Evolutionary conservation across 2,888 invertebrate species (phyloP), one percentile per base, ranked within the genome.

Genomic region (Deroplatys truncata): DNA sequence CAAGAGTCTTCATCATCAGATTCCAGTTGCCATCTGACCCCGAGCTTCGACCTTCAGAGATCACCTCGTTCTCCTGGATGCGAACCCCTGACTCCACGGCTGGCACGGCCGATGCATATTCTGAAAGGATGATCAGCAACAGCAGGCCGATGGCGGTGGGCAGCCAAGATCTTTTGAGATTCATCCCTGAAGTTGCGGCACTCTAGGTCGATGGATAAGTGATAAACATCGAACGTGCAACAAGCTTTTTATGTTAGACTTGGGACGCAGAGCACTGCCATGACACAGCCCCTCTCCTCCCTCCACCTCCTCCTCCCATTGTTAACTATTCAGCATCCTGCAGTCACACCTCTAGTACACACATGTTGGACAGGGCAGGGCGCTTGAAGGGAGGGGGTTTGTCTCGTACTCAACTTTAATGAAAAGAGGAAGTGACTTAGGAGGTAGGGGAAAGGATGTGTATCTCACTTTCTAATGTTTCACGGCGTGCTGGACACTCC

Each of bases 1-100:
- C 90, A 16, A 91, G 82, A 7, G 90, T 85, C 82, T 87, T 90
- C n/a, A 87, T 56, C 88, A 91, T 86, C 82, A 90, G 29, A 31
- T 83, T 86, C 91, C 91, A 91, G 72, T 88, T 88, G 5, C 85
- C 84, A 35, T 88, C 82, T 28, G 88, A 10, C 16, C n/a, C 25
- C 16, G 29, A 16, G 25, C 29, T 29, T 31, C 49, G 84, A 13
- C 49, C 84, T 20, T 29, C n/a, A 16, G 16, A 4, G 25, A 31
- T 49, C 28, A 88, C 31, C 28, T 84, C 84, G 20, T 88, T 88
- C 5, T 49, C 35, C 20, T 10, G 82, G 13, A 72, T 8, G 9
- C 83, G 29, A 49, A 28, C 49, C n/a, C 88, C 85, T 20, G n/a
- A 13, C 29, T 72, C 15, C 13, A 82, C 31, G 10, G 86, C n/a